These are phyloP conservation scores for Pteromalus puparum DNA, from an alignment of 1,140 invertebrate species.

Conservation along the genomic window DNA sequence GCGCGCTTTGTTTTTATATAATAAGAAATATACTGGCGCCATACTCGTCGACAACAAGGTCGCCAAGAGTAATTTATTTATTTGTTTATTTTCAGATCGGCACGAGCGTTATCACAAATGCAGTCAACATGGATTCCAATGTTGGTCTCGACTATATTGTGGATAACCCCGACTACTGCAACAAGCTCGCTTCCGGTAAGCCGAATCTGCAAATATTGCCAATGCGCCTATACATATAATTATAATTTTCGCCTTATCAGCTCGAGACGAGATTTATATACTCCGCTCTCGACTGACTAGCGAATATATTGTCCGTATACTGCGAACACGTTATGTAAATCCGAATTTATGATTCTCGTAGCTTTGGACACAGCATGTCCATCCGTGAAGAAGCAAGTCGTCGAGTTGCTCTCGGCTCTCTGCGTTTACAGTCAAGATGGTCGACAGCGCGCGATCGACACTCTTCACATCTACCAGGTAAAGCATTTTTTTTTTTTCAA, in stretches of 20 bases:
- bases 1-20: neutral
- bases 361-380: constrained; percentile 90
- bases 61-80: constrained; percentile 6
- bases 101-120: constrained; percentile 64
- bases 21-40: neutral
- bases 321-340: constrained; percentile 12
- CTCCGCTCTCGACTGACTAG: neutral
- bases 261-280: neutral
- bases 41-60: neutral
- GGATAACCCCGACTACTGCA: constrained; percentile 93
- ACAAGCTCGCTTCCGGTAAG: constrained; percentile 89
- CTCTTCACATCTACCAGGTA: constrained; percentile 92
- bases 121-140: constrained; percentile 85
- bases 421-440: constrained; percentile 93
- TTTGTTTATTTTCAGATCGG: constrained; percentile 58
- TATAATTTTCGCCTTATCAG: neutral
- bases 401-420: constrained; percentile 91
- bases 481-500: neutral
- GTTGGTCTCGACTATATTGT: constrained; percentile 95
- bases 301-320: neutral
- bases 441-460: constrained; percentile 88
- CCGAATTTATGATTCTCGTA: constrained; percentile 50
- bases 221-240: neutral
- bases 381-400: constrained; percentile 93
- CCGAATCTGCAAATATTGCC: constrained; percentile 22